Base-by-base conservation (phyloP, 2,888 invertebrate genomes). In the Cacoxenus indagator region DNA sequence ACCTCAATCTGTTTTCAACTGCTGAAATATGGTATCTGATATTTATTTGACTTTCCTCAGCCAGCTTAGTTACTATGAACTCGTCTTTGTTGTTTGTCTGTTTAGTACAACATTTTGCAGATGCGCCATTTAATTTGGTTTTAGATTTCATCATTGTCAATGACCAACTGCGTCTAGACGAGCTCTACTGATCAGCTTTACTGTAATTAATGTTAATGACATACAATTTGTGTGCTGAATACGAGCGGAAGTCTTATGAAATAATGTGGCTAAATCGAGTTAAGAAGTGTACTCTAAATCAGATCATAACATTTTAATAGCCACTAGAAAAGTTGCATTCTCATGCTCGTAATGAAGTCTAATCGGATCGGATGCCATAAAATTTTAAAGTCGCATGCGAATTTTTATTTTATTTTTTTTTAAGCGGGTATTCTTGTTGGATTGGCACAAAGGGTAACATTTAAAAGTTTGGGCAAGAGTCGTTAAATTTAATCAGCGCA, bases 321-420 rank as follows among this genome's bases (percentile, higher is more conserved):
- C 5, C 61, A 24, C 45, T 62, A n/a, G 45, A 62, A 43, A 62
- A 45, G 19, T 59, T 59, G 61, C 61, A 24, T 24, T 37, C 14
- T 37, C 2, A 5, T 11, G 14, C 37, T 2, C 2, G 37, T 14
- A n/a, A n/a, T n/a, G n/a, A n/a, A n/a, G n/a, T n/a, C n/a, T n/a
- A n/a, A n/a, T n/a, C 37, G 14, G 14, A 37, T 37, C 14, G 37
- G 8, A 11, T 37, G 37, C 37, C 37, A 37, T 14, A 2, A 37
- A 37, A 37, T 11, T 37, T 14, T 11, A 37, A 37, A 37, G 37
- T 37, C 37, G 14, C 37, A 8, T 1, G 37, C 37, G 0, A 11
- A 37, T 5, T 11, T 14, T 37, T 37, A 37, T n/a, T n/a, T n/a
- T n/a, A n/a, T n/a, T n/a, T n/a, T n/a, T n/a, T n/a, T n/a, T n/a